These are phyloP conservation scores for Neofelis nebulosa DNA, from an alignment of 2,113 vertebrate species.

Conservation along the genomic window DNA sequence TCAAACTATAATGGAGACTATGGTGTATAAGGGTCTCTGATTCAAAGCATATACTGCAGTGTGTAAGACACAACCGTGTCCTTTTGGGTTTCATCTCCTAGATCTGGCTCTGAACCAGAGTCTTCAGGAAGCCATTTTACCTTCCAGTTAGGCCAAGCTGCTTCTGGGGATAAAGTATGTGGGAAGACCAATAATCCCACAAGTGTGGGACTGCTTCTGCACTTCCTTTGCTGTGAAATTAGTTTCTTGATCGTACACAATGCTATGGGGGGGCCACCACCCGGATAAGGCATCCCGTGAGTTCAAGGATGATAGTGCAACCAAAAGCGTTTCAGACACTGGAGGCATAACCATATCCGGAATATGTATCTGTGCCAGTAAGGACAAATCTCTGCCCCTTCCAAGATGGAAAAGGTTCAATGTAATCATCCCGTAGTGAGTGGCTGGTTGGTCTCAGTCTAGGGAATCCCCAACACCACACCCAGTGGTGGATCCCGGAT, in stretches of 20 bases:
- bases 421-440: background rate
- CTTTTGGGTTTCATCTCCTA: background rate
- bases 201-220: background rate
- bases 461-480: background rate
- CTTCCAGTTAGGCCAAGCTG: background rate
- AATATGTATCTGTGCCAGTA: background rate
- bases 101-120: background rate
- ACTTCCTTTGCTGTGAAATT: background rate
- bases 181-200: background rate
- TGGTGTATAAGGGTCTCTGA: background rate
- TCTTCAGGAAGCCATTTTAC: background rate
- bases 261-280: background rate
- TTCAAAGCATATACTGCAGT: background rate
- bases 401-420: background rate
- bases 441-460: background rate
- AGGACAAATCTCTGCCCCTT: background rate
- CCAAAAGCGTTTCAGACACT: background rate
- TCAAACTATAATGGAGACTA: background rate
- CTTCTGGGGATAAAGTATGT: background rate
- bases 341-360: background rate
- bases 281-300: background rate
- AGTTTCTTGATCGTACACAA: background rate
- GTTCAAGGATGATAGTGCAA: background rate
- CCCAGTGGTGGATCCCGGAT: background rate
- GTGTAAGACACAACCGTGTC: background rate